Base-by-base conservation (phyloP, 2,888 invertebrate genomes). In the Tribolium freemani region DNA sequence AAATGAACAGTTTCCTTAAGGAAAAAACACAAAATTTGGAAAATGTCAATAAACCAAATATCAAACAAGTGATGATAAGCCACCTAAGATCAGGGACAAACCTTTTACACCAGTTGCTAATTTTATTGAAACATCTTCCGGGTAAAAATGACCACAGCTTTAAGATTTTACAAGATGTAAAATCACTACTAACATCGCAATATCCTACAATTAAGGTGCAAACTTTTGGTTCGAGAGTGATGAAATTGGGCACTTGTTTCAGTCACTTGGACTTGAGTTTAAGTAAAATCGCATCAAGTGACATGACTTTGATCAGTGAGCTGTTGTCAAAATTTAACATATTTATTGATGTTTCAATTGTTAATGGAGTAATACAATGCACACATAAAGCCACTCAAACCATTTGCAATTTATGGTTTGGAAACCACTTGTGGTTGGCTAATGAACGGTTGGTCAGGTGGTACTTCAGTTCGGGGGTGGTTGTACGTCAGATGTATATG, bases 401-500 rank as follows among this genome's bases (percentile, higher is more conserved):
- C 38, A n/a, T 38, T 38, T 38, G 38, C 8, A 3, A 38, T 0
- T 38, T 38, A 38, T 38, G 38, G 38, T 38, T 38, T n/a, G n/a
- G 1, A 38, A 38, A 38, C n/a, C 9, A 38, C 1, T n/a, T 38
- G 8, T 38, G 38, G 38, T 38, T 38, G 38, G 8, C 9, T 38
- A 38, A 38, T 38, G 38, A 38, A 5, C 38, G 26, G 5, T 26
- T 26, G 5, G 3, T 26, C 2, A 3, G 26, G 5, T 26, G 26
- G 26, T 26, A 26, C 26, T 26, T 26, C 26, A 26, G 5, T 5
- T 26, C 5, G 3, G 26, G 38, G 3, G 38, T 38, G 5, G 8
- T 38, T 38, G 8, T 94, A 5, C 86, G 89, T 20, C 89, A 91
- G 0, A 78, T 91, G 1, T 89, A 93, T 81, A 84, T 93, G 11